Conservation (phyloP, 2,888 invertebrate genomes). For the Philaethria dido region DNA sequence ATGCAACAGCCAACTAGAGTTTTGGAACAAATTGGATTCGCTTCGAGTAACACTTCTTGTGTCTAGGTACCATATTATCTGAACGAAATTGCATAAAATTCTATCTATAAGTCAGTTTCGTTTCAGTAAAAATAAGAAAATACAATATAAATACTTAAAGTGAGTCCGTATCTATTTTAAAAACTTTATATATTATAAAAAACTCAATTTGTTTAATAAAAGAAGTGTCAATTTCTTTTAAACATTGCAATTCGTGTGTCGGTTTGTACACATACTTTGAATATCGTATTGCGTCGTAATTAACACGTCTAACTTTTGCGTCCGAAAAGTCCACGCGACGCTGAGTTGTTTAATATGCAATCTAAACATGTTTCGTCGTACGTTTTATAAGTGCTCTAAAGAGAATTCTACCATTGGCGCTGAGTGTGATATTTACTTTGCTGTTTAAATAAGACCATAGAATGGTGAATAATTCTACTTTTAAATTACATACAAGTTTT, state of each 20-base stretch:
- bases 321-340: slow-evolving; percentile 24
- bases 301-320: slow-evolving; percentile 27
- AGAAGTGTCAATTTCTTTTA: neutral
- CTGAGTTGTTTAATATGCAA: slow-evolving; percentile 25
- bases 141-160: neutral
- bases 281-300: slow-evolving; percentile 20
- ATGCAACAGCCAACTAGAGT: slow-evolving; percentile 22
- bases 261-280: slow-evolving; percentile 6
- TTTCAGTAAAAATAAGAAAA: neutral
- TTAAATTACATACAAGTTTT: slow-evolving; percentile 31
- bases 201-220: neutral
- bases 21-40: slow-evolving; percentile 27
- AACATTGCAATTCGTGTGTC: slow-evolving; percentile 17
- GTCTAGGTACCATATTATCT: neutral
- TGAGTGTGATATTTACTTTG: slow-evolving; percentile 34
- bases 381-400: slow-evolving; percentile 27
- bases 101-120: neutral
- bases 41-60: slow-evolving; percentile 7
- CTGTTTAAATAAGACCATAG: slow-evolving; percentile 35
- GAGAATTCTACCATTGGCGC: slow-evolving; percentile 27
- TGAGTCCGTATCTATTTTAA: neutral
- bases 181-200: no score
- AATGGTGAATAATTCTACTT: slow-evolving; percentile 25
- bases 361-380: slow-evolving; percentile 28
- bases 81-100: neutral